Conservation (phyloP, 2,797 vertebrate genomes). For the Melanotaenia pygmaea region DNA sequence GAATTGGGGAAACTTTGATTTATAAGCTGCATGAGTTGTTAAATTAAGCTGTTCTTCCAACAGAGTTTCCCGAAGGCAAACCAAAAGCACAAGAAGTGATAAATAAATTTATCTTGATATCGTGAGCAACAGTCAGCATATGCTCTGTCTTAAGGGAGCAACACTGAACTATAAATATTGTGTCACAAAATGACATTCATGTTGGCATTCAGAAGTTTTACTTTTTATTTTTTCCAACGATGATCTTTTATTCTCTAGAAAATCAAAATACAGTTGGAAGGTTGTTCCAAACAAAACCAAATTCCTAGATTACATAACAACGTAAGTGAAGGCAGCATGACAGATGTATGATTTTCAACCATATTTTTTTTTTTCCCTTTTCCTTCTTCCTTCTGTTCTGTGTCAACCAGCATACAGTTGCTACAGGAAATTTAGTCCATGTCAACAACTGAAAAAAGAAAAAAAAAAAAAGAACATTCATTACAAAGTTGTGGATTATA, state of each 20-base stretch:
- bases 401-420: slow-evolving; percentile 14
- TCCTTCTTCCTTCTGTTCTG: background rate
- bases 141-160: background rate
- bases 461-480: too few species aligned
- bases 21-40: background rate
- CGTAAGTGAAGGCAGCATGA: slow-evolving; percentile 13
- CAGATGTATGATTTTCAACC: slow-evolving; percentile 36
- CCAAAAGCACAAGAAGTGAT: background rate
- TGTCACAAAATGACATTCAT: slow-evolving; percentile 3
- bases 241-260: slow-evolving; percentile 7
- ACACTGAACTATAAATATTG: background rate
- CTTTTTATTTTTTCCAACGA: background rate
- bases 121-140: background rate
- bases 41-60: background rate
- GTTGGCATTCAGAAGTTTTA: slow-evolving; percentile 38
- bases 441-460: too few species aligned
- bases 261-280: slow-evolving; percentile 5
- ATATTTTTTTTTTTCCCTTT: slow-evolving; percentile 7
- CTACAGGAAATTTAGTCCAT: background rate
- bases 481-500: too few species aligned
- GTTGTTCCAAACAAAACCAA: slow-evolving; percentile 20
- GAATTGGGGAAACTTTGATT: background rate
- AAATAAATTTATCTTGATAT: slow-evolving; percentile 4
- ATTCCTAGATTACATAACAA: slow-evolving; percentile 20
- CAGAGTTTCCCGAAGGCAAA: background rate